A percentile compares a stretch with the other conserved stretches of the same genome.
Evolutionary conservation across 2,888 invertebrate genomes (phyloP).

Genomic region (Drosophila imparisetae): DNA sequence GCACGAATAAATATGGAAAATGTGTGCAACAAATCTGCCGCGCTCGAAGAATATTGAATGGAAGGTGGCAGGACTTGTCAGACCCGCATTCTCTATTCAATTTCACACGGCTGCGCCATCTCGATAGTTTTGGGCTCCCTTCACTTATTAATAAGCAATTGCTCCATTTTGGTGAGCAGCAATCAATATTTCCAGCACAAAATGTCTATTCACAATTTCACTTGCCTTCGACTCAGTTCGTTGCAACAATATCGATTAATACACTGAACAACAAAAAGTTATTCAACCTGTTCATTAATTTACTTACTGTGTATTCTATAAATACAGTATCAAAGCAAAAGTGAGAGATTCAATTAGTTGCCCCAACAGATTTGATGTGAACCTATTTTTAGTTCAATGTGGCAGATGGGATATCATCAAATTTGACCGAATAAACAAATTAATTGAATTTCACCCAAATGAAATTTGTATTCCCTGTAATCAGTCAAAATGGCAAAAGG

Average conservation of each 20-base stretch:
- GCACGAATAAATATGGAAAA: conserved; percentile 16
- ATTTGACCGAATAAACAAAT: not conserved
- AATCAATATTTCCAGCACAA: conserved; percentile 45
- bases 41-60: conserved; percentile 8
- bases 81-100: conserved; percentile 32
- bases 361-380: not conserved
- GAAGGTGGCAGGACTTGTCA: not conserved
- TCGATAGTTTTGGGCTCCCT: conserved; percentile 11
- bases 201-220: conserved; percentile 6
- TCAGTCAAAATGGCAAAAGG: not conserved
- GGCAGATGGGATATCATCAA: not conserved
- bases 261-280: conserved; percentile 10
- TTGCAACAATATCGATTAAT: conserved; percentile 29
- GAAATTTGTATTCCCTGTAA: not conserved
- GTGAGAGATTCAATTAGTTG: not conserved
- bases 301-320: not conserved
- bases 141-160: conserved; percentile 49
- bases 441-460: not conserved
- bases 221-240: conserved; percentile 4
- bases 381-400: not conserved
- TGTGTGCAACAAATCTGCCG: conserved; percentile 13
- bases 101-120: conserved; percentile 11
- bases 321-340: not conserved
- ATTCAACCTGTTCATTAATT: not conserved
- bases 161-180: conserved; percentile 17